A percentile compares a stretch with the other conserved stretches of the same genome.
Evolutionary conservation across 2,113 vertebrate species (phyloP).

Genomic region (Microtus oregoni): DNA sequence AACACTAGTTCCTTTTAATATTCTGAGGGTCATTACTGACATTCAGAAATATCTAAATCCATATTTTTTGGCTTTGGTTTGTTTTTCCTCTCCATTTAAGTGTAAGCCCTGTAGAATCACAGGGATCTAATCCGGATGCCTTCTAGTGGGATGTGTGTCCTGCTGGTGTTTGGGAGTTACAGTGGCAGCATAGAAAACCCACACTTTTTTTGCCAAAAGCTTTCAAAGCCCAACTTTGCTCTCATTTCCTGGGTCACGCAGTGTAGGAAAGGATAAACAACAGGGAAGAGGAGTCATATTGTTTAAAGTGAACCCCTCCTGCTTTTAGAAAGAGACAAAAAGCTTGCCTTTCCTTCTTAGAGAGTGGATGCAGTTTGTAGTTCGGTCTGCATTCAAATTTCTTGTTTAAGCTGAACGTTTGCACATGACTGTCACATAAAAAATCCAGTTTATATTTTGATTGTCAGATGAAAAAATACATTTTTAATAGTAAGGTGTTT

Average conservation of each 20-base stretch:
- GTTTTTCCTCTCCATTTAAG: not conserved
- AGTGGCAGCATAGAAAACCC: not conserved
- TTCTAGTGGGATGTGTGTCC: not conserved
- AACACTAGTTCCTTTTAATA: not conserved
- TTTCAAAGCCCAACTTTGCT: slow-evolving; percentile 45
- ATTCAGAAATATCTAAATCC: not conserved
- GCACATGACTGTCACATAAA: slow-evolving; percentile 6
- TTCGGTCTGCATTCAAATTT: slow-evolving; percentile 5
- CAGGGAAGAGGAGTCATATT: slow-evolving; percentile 54
- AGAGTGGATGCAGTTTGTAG: slow-evolving; percentile 41
- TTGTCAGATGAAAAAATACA: not conserved
- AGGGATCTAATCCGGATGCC: not conserved
- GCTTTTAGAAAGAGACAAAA: slow-evolving; percentile 67
- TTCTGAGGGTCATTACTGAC: not conserved
- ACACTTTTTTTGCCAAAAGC: not conserved
- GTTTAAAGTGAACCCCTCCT: slow-evolving; percentile 62
- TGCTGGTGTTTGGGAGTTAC: not conserved
- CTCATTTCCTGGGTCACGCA: slow-evolving; percentile 48
- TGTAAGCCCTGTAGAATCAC: not conserved
- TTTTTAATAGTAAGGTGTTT: not conserved
- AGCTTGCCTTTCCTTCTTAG: slow-evolving; percentile 46
- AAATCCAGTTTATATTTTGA: not conserved
- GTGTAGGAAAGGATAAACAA: slow-evolving; percentile 31
- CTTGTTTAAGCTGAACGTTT: not conserved
- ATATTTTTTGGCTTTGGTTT: not conserved